Base-by-base conservation (phyloP, 2,888 invertebrate species). In the Molanna angustata region DNA sequence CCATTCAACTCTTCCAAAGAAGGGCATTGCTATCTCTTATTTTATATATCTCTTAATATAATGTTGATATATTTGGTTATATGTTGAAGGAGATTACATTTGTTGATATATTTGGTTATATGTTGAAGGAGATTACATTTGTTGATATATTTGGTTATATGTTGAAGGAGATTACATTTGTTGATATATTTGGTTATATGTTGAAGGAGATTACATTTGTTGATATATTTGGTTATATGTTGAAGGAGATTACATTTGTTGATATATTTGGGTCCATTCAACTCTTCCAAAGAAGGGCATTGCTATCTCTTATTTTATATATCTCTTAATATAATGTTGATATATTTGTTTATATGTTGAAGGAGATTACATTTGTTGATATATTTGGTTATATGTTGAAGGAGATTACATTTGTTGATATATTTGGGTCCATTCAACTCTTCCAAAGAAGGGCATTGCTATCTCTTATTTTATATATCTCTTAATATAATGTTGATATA, bases 271-370 rank as follows among this genome's bases (percentile, higher is more conserved):
- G n/a, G n/a, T n/a, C n/a, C n/a, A n/a, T n/a, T n/a, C n/a, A n/a
- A n/a, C n/a, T 7, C 6, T 27, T 7, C 11, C 11, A 7, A 7
- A 11, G 11, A 27, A 27, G 27, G 11, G 11, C 18, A 42, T 11
- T 19, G 21, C 43, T 35, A 32, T 22, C 9, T 7, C 19, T 21
- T 43, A 40, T 33, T 27, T 31, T 14, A 35, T n/a, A n/a, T n/a
- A 6, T 11, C n/a, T 35, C 6, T 27, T 7, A 27, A 27, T 27
- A 27, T 27, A 6, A 27, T 27, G 11, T 7, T 27, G 27, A 27
- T 7, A 27, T 27, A 27, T 27, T 27, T 27, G 11, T 7, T 27
- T 6, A 27, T 6, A 27, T 6, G 11, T 6, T 27, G 27, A 27
- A n/a, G n/a, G n/a, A n/a, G n/a, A n/a, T n/a, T n/a, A n/a, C n/a